A percentile compares a stretch with the other conserved stretches of the same genome.
phyloP scores from a whole-genome alignment of 2,113 vertebrate genomes.

The Platysternon megacephalum region DNA sequence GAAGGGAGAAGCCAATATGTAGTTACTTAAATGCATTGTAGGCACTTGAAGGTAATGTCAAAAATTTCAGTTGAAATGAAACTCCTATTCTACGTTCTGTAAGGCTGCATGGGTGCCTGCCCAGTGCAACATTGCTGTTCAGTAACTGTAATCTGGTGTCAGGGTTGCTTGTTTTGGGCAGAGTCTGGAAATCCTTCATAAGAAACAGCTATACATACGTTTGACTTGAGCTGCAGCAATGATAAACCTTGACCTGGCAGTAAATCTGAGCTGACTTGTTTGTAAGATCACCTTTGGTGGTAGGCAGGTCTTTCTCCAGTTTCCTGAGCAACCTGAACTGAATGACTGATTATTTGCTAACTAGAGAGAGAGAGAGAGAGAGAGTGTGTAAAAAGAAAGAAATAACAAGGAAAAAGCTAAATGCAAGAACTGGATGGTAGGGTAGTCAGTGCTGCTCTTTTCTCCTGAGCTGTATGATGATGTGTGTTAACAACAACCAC shows the following conservation, averaged over 20 bases:
- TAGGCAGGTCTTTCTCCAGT: neutral
- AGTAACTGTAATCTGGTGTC: neutral
- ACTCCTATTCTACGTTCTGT: neutral
- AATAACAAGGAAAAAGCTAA: neutral
- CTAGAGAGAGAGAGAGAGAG: neutral
- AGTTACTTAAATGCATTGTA: conserved; percentile 21
- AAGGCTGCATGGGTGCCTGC: neutral
- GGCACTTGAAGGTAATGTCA: neutral
- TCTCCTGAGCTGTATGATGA: neutral
- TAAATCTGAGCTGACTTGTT: conserved; percentile 1
- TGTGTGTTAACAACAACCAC: neutral
- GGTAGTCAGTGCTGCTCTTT: neutral
- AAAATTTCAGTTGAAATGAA: conserved; percentile 20
- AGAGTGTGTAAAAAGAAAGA: neutral
- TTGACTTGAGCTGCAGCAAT: neutral
- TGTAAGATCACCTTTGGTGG: neutral
- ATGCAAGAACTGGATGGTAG: neutral
- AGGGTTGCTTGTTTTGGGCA: neutral
- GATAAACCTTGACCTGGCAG: neutral
- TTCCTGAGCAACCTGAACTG: neutral
- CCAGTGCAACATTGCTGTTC: neutral
- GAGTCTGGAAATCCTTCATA: conserved; percentile 2
- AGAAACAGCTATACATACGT: conserved; percentile 1
- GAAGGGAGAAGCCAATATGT: neutral
- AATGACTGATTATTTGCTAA: conserved; percentile 11